phyloP scores from a whole-genome alignment of 2,797 vertebrate genomes.

The Poecilia wingei region DNA sequence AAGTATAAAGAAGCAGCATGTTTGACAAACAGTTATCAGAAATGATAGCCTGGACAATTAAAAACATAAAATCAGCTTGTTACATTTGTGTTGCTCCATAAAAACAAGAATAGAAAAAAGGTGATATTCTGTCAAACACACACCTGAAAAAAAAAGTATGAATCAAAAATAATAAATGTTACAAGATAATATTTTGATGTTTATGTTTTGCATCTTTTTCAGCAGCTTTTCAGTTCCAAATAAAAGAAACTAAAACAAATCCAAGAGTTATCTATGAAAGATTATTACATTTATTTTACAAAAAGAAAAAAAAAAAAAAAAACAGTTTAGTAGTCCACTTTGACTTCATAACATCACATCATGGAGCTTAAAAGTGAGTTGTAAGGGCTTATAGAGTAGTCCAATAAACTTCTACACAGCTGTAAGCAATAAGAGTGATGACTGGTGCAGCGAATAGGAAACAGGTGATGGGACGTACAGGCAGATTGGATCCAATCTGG shows the following conservation, averaged over 20 bases:
- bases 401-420: slow-evolving; percentile 20
- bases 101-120: background rate
- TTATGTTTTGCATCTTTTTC: background rate
- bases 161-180: background rate
- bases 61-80: background rate
- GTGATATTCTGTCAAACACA: background rate
- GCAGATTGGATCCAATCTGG: slow-evolving; percentile 88
- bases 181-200: background rate
- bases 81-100: background rate
- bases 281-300: background rate
- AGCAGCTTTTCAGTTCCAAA: background rate
- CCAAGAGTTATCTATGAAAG: background rate
- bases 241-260: slow-evolving; percentile 2
- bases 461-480: slow-evolving; percentile 79
- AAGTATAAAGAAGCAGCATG: background rate
- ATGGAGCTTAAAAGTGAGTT: background rate
- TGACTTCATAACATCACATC: slow-evolving; percentile 2
- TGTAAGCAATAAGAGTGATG: slow-evolving; percentile 9
- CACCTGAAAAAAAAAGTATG: background rate
- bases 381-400: slow-evolving; percentile 9
- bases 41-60: background rate
- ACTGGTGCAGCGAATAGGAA: slow-evolving; percentile 18
- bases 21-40: background rate
- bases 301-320: background rate
- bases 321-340: background rate